These are phyloP conservation scores for Centrocercus urophasianus DNA, from an alignment of 2,113 vertebrate genomes.

Conservation along the genomic window DNA sequence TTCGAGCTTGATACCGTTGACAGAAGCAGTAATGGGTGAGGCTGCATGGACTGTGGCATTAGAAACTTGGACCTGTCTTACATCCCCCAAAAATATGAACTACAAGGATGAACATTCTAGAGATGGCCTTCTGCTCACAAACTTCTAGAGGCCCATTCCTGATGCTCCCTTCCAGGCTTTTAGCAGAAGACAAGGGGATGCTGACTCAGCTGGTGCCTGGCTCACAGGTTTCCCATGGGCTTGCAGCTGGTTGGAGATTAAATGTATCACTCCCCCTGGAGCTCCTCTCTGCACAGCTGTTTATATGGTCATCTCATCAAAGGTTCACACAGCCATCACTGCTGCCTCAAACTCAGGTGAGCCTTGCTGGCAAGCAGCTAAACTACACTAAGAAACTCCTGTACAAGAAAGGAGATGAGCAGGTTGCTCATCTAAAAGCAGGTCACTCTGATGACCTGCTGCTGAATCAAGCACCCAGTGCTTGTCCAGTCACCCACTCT, in stretches of 20 bases:
- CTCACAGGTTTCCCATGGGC: neutral
- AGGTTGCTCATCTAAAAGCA: too few species aligned
- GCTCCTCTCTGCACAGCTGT: neutral
- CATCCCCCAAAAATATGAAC: neutral
- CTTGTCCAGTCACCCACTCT: rapidly evolving
- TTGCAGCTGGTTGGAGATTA: neutral
- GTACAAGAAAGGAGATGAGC: neutral
- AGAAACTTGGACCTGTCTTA: neutral
- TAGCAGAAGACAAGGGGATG: neutral
- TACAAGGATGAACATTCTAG: neutral
- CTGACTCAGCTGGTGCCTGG: neutral
- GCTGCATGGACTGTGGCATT: neutral
- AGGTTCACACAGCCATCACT: neutral
- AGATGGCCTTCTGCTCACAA: neutral
- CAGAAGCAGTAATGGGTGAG: neutral
- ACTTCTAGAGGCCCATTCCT: neutral
- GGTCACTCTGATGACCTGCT: neutral
- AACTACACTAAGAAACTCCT: neutral
- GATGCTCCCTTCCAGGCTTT: neutral
- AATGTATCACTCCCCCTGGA: neutral
- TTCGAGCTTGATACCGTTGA: neutral
- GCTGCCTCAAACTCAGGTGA: neutral
- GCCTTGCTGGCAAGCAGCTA: neutral
- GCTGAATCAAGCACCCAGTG: rapidly evolving
- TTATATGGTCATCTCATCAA: rapidly evolving